phyloP scores from a whole-genome alignment of 2,113 vertebrate genomes.

The Otis tarda region DNA sequence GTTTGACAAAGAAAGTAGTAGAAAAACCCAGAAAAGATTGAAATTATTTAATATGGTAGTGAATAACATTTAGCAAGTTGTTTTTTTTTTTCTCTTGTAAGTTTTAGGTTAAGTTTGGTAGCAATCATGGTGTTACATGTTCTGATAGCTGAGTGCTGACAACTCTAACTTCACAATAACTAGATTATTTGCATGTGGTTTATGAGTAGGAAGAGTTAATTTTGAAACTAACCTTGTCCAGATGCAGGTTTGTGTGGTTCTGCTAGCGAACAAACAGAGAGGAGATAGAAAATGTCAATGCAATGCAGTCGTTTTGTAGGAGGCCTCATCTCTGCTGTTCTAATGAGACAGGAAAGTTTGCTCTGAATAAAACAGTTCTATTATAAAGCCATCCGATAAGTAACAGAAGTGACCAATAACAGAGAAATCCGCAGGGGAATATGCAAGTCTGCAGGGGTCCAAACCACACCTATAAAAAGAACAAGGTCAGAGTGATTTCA shows the following conservation, averaged over 20 bases:
- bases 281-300: neutral
- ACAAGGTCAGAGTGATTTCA: neutral
- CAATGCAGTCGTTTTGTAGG: neutral
- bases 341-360: neutral
- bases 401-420: neutral
- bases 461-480: neutral
- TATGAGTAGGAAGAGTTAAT: neutral
- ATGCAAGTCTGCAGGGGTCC: neutral
- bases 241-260: neutral
- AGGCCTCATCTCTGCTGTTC: neutral
- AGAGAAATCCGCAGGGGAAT: neutral
- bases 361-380: neutral
- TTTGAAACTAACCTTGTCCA: neutral
- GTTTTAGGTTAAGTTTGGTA: neutral
- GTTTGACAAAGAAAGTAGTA: neutral
- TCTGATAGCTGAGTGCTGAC: neutral
- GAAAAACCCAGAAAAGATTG: neutral
- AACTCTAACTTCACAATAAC: neutral
- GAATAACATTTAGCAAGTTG: neutral
- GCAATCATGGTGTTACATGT: accelerated
- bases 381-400: neutral
- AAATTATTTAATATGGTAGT: neutral
- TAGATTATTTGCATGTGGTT: neutral
- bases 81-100: neutral
- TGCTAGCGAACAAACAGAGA: neutral